These are phyloP conservation scores for Fundulus diaphanus DNA, from an alignment of 2,797 vertebrate genomes.

Conservation along the genomic window DNA sequence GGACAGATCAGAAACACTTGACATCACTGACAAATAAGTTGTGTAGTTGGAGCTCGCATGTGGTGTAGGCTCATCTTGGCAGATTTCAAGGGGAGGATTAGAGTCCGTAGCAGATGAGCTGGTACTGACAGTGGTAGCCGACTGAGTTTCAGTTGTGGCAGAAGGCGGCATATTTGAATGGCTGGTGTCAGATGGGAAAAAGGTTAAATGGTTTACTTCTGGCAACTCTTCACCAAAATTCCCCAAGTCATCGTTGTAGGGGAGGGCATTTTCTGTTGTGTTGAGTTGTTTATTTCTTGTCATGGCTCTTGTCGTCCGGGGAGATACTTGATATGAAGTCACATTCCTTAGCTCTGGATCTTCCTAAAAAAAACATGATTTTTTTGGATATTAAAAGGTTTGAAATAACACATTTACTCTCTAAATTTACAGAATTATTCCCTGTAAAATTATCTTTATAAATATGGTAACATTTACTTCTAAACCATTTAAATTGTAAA, in stretches of 20 bases:
- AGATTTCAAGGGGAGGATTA: no score
- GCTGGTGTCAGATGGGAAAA: neutral
- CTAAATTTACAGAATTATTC: no score
- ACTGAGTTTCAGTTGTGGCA: neutral
- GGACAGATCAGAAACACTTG: neutral
- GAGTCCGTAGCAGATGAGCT: neutral
- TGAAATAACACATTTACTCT: no score
- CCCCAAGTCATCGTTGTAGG: neutral
- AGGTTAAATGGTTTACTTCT: neutral
- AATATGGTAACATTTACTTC: no score
- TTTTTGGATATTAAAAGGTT: no score
- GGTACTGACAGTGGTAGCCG: neutral
- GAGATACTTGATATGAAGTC: neutral
- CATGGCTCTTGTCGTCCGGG: neutral
- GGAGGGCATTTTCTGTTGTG: neutral
- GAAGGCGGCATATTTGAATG: neutral
- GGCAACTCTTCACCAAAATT: neutral
- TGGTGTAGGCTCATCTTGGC: neutral
- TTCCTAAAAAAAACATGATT: neutral
- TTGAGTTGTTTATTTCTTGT: neutral
- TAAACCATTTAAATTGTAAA: no score
- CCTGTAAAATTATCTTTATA: no score
- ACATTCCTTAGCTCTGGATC: neutral
- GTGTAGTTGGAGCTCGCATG: neutral
- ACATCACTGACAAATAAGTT: constrained; percentile 3